Evolutionary conservation across 2,888 invertebrate species (phyloP).

Genomic region (Cantharis nigra): DNA sequence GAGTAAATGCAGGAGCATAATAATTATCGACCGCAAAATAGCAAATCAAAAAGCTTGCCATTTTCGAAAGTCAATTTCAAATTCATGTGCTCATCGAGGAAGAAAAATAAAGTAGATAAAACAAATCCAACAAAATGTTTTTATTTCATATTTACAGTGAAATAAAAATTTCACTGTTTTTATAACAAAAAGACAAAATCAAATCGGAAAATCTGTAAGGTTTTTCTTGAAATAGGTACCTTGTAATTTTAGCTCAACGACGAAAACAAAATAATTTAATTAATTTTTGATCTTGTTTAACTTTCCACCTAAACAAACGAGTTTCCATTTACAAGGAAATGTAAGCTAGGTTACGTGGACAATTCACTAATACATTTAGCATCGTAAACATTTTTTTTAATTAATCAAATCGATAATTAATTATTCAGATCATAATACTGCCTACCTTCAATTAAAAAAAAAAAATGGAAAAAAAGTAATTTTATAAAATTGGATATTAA

Average conservation of each 20-base stretch:
- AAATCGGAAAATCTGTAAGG: not conserved
- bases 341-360: not conserved
- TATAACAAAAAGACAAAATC: not conserved
- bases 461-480: not conserved
- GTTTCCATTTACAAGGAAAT: not conserved
- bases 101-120: not conserved
- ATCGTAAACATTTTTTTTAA: not conserved
- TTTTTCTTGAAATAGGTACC: not conserved
- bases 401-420: not conserved
- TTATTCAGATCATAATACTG: not conserved
- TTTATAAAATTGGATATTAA: conserved; percentile 11
- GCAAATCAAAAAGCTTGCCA: not conserved
- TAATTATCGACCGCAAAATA: not conserved
- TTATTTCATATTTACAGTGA: not conserved
- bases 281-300: not conserved
- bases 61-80: not conserved
- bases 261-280: not conserved
- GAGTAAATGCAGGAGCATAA: not conserved
- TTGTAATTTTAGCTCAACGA: not conserved
- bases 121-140: not conserved
- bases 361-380: not conserved
- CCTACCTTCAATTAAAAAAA: not conserved
- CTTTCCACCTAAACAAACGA: not conserved
- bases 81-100: not conserved
- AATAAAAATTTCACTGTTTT: not conserved